Evolutionary conservation across 2,113 vertebrate species (phyloP), one percentile per base, ranked within the genome.

Genomic region (Ariopsis seemanni): DNA sequence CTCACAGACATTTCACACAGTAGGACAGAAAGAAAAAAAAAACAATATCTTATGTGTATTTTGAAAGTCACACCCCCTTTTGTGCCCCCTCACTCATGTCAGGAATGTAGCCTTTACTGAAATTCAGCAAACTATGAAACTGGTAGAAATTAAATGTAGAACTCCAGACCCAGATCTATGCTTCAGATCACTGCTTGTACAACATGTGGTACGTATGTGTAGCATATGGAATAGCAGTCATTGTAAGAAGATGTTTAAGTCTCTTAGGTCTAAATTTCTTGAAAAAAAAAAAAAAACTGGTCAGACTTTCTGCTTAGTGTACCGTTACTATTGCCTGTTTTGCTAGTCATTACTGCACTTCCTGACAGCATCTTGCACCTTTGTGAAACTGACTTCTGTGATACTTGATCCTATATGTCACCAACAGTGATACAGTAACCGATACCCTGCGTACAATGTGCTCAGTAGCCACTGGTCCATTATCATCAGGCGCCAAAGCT

Each of bases 21-120:
- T 67, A 69, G 82, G 85, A 30, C 25, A 67, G 69, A 86, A 7
- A 89, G 74, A 81, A 85, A 85, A 65, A 17, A 55, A 86, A 90
- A 52, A 77, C 12, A 74, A 42, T 17, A 12, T 53, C 52, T 17
- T 34, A 80, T 80, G 57, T 42, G 10, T 82, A 82, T 82, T 14
- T 82, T 62, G 20, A 34, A 82, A 22, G 57, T 22, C 57, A 48
- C 79, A 25, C 57, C 18, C 79, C 20, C 15, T 25, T 48, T 82
- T 48, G 6, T 82, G 79, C 7, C 57, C 27, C 12, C 48, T 53
- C 50, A 60, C 17, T 4, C 53, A 30, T 34, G 30, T 42, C 7
- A 80, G 14, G 15, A 82, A 62, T 62, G 10, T 6, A 82, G 57
- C 27, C 20, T 25, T 25, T 62, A 62, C 9, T 82, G 18, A 48